These are phyloP conservation scores for Notodonta dromedarius DNA, from an alignment of 2,888 invertebrate genomes.

Conservation along the genomic window DNA sequence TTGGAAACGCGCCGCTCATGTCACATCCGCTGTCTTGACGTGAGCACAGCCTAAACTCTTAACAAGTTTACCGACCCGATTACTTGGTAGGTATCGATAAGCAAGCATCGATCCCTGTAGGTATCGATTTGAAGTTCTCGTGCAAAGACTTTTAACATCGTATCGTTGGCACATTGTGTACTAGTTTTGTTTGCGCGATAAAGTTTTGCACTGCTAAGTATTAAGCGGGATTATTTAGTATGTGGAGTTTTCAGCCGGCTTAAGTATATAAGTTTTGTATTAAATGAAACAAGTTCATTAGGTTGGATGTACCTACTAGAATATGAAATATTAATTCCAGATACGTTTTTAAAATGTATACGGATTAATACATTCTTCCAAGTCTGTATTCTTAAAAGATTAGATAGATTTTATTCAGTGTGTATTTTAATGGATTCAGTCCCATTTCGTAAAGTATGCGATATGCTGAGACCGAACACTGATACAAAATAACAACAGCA, in stretches of 20 bases:
- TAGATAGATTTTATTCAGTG: too few relatives aligned
- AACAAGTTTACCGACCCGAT: constrained; percentile 49
- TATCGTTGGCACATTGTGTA: constrained; percentile 30
- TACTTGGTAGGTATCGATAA: constrained; percentile 22
- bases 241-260: constrained; percentile 22
- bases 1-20: neutral
- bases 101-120: constrained; percentile 7
- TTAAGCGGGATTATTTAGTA: constrained; percentile 25
- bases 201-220: constrained; percentile 17
- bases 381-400: too few relatives aligned
- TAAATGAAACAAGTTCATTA: too few relatives aligned
- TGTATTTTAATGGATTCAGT: too few relatives aligned
- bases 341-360: too few relatives aligned
- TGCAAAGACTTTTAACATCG: constrained; percentile 29
- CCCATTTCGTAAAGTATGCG: too few relatives aligned
- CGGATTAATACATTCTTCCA: too few relatives aligned
- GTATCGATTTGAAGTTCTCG: constrained; percentile 39
- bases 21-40: neutral
- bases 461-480: too few relatives aligned
- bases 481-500: too few relatives aligned
- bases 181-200: constrained; percentile 24
- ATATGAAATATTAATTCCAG: too few relatives aligned
- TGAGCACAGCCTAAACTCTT: constrained; percentile 28
- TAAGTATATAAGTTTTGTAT: constrained; percentile 28
- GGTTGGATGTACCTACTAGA: too few relatives aligned